Evolutionary conservation across 2,113 vertebrate genomes (phyloP), one percentile per base, ranked within the genome.

Genomic region (Tenebrosternarchus preto): DNA sequence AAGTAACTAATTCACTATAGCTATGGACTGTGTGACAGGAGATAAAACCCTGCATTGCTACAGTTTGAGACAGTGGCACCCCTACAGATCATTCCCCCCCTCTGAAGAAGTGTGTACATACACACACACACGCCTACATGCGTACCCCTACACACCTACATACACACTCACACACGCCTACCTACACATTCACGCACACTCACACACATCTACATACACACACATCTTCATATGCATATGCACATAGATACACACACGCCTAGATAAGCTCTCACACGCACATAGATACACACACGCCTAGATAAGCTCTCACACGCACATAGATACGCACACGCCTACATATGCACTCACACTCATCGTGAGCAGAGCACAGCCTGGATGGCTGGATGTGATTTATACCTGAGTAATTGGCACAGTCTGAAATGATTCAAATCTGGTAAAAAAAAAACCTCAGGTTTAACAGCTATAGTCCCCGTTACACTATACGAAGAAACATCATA

Each of bases 301-400:
- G 43, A 55, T 50, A 83, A 56, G 61, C 53, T 55, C 39, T 69
- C 57, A 60, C 53, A 69, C 50, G 67, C 4, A 39, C n/a, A n/a
- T n/a, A n/a, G n/a, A n/a, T n/a, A n/a, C 27, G 81, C 78, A 80
- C 27, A 70, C 68, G 68, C 57, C 76, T 36, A 36, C 53, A 55
- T 50, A 83, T 57, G 61, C 53, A 61, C 39, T 69, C 57, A 60
- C 53, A 69, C 50, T 71, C 4, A 39, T 59, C 36, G 59, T 70
- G 81, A 78, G 68, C 55, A 81, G 78, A 82, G 71, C 5, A 8
- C 69, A 39, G 46, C 82, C 76, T 87, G 85, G 77, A 80, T 70
- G 72, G 60, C 84, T 60, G 72, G 86, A 20, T 61, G 73, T 87
- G 82, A 86, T 88, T 89, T 85, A 86, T 88, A 86, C 74, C 81